Evolutionary conservation across 2,113 vertebrate genomes (phyloP).

Genomic region (Tachysurus vachellii): DNA sequence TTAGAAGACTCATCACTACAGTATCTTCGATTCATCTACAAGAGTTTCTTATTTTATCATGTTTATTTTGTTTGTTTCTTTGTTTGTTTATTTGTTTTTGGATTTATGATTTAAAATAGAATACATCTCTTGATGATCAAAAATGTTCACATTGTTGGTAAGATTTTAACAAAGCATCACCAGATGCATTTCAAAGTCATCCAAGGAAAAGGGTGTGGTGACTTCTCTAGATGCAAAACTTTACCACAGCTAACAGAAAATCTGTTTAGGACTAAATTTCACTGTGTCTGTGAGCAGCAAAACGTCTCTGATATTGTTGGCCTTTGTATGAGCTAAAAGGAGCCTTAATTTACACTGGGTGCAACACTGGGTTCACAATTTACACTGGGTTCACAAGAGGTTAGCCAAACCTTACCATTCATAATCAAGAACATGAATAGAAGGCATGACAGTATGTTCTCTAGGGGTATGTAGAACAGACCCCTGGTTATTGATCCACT

Average conservation of each 20-base stretch:
- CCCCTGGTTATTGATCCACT: background rate
- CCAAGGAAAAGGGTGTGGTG: conserved; percentile 65
- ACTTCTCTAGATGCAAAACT: conserved; percentile 51
- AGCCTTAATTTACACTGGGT: background rate
- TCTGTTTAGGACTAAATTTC: background rate
- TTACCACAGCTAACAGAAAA: background rate
- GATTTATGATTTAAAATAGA: background rate
- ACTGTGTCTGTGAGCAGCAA: background rate
- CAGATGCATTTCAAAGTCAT: background rate
- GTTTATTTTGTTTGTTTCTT: background rate
- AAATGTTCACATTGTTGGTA: background rate
- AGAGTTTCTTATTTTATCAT: background rate
- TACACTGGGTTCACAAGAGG: background rate
- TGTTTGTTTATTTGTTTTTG: background rate
- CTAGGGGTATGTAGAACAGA: background rate
- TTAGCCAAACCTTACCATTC: background rate
- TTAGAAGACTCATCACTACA: background rate
- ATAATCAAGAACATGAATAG: background rate
- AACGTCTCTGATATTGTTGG: background rate
- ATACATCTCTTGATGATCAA: background rate
- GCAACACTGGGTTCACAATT: background rate
- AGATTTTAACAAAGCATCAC: background rate
- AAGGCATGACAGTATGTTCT: background rate
- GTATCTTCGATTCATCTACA: background rate
- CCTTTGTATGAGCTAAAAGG: background rate